These are phyloP conservation scores for Solenodon paradoxus DNA, from an alignment of 2,113 vertebrate genomes.

Conservation along the genomic window DNA sequence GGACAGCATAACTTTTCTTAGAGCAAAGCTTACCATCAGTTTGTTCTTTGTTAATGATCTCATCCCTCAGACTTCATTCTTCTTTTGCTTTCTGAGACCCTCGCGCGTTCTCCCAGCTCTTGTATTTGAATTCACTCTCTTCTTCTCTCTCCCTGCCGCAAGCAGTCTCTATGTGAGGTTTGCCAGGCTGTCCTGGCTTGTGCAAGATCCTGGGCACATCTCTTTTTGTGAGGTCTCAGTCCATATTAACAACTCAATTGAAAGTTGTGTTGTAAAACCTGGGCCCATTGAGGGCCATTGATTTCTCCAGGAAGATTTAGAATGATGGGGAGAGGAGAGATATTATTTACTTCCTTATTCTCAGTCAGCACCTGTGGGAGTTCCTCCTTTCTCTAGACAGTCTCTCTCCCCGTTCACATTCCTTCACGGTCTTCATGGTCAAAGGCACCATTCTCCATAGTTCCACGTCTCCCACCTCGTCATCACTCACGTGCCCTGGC, in stretches of 20 bases:
- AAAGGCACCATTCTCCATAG: not conserved
- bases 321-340: not conserved
- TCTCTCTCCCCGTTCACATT: not conserved
- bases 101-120: not conserved
- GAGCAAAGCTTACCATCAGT: not conserved
- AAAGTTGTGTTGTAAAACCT: not conserved
- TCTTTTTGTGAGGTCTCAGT: not conserved
- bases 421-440: not conserved
- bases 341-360: not conserved
- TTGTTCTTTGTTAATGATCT: not conserved
- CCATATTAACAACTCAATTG: not conserved
- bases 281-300: not conserved
- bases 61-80: not conserved
- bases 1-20: not conserved
- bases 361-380: fast-evolving
- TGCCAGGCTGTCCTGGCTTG: not conserved
- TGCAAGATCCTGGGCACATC: not conserved
- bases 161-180: not conserved
- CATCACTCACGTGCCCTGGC: fast-evolving
- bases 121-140: not conserved
- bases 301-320: not conserved
- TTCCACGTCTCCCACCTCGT: not conserved
- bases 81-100: not conserved
- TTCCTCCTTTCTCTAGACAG: not conserved
- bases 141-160: not conserved